A percentile compares a stretch with the other conserved stretches of the same genome.
These are phyloP conservation scores for Polydrusus cervinus DNA, from an alignment of 2,888 invertebrate genomes.

Conservation along the genomic window DNA sequence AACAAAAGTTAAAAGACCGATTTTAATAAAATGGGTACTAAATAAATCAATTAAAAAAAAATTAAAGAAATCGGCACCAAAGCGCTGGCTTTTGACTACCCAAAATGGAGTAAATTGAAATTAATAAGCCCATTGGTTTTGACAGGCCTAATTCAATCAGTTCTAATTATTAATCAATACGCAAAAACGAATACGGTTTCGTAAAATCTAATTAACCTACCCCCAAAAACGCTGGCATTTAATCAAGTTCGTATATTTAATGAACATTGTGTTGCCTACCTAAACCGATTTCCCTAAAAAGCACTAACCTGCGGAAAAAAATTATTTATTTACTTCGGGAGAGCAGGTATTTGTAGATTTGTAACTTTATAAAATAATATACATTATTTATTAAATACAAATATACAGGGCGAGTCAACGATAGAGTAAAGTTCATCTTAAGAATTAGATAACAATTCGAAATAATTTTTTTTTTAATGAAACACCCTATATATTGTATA, in stretches of 20 bases:
- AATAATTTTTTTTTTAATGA: too few relatives aligned
- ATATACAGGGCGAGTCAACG: too few relatives aligned
- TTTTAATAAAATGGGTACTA: too few relatives aligned
- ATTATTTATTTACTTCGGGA: not conserved
- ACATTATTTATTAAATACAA: too few relatives aligned
- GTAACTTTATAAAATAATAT: too few relatives aligned
- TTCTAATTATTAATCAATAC: slow-evolving; percentile 9
- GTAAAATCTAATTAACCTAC: slow-evolving; percentile 12
- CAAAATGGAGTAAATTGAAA: not conserved
- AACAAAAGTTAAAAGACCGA: too few relatives aligned
- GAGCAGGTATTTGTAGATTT: too few relatives aligned
- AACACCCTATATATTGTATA: too few relatives aligned
- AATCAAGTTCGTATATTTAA: slow-evolving; percentile 5
- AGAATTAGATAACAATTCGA: too few relatives aligned
- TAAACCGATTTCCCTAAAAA: not conserved
- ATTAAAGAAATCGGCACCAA: too few relatives aligned
- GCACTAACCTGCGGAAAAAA: not conserved
- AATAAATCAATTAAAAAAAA: too few relatives aligned
- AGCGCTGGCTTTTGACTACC: not conserved
- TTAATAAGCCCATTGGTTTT: slow-evolving; percentile 3
- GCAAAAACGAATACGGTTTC: not conserved
- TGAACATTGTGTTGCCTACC: not conserved
- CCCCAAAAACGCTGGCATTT: not conserved
- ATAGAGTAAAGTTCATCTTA: too few relatives aligned
- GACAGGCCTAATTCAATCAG: not conserved